Evolutionary conservation across 2,888 invertebrate species (phyloP).

Genomic region (Synergus umbraculus): DNA sequence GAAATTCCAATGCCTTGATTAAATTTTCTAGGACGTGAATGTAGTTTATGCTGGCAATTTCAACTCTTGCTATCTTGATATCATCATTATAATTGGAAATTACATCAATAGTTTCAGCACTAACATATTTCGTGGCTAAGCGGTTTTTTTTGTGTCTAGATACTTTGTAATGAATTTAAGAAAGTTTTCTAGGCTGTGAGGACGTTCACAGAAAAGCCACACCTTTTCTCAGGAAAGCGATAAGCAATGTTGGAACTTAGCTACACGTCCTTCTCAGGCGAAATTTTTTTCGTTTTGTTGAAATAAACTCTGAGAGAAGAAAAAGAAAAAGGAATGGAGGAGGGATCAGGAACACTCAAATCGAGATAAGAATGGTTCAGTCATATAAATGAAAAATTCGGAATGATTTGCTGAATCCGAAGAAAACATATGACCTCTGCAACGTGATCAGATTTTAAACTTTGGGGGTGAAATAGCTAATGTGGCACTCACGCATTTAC

Average conservation of each 20-base stretch:
- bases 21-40: no score
- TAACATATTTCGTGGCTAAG: no score
- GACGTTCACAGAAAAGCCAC: neutral
- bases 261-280: neutral
- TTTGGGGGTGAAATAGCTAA: neutral
- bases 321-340: neutral
- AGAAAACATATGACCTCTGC: conserved; percentile 12
- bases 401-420: conserved; percentile 22
- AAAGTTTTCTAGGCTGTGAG: neutral
- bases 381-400: conserved; percentile 41
- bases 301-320: neutral
- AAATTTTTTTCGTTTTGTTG: conserved; percentile 18
- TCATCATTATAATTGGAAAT: no score
- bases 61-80: no score
- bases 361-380: conserved; percentile 6
- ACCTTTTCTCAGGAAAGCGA: neutral
- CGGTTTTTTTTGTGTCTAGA: neutral
- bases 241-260: neutral
- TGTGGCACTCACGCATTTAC: neutral
- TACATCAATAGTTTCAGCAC: no score
- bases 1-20: no score
- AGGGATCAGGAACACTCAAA: neutral
- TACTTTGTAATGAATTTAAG: neutral
- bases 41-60: no score
- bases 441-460: conserved; percentile 15